Percentiles rank a stretch among this genome's conserved stretches.
These are phyloP conservation scores for Steinernema hermaphroditum DNA, from an alignment of 2,888 invertebrate species.

Conservation along the genomic window DNA sequence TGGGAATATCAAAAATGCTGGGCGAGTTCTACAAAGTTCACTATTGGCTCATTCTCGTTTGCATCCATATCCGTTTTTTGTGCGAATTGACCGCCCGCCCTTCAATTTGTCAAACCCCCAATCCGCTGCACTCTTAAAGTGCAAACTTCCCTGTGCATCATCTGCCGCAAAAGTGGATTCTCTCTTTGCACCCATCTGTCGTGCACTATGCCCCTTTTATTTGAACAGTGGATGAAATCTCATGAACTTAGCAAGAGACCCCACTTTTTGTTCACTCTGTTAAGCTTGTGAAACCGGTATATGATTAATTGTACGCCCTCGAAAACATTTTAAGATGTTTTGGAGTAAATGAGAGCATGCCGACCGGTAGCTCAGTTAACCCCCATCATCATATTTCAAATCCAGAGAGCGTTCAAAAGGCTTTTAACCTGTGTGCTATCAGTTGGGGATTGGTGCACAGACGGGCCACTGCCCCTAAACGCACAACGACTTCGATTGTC, in stretches of 20 bases:
- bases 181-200: constrained; percentile 13
- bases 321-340: not conserved
- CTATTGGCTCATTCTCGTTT: too few relatives aligned
- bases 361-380: not conserved
- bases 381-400: not conserved
- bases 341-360: not conserved
- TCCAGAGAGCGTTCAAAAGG: not conserved
- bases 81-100: not conserved
- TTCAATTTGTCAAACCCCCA: constrained; percentile 19
- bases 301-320: not conserved
- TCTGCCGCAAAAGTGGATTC: constrained; percentile 17
- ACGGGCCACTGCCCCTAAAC: too few relatives aligned
- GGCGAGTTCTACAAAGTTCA: not conserved
- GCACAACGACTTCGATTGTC: not conserved
- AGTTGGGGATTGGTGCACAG: not conserved
- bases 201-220: not conserved
- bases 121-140: constrained; percentile 17
- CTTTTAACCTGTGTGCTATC: not conserved
- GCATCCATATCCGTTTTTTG: not conserved
- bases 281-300: not conserved
- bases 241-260: too few relatives aligned
- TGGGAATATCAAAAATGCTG: constrained; percentile 13
- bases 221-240: not conserved
- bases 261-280: not conserved
- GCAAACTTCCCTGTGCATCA: constrained; percentile 26